A percentile compares a stretch with the other conserved stretches of the same genome.
phyloP scores from a whole-genome alignment of 2,113 vertebrate species.

The Mesembrinibis cayennensis region DNA sequence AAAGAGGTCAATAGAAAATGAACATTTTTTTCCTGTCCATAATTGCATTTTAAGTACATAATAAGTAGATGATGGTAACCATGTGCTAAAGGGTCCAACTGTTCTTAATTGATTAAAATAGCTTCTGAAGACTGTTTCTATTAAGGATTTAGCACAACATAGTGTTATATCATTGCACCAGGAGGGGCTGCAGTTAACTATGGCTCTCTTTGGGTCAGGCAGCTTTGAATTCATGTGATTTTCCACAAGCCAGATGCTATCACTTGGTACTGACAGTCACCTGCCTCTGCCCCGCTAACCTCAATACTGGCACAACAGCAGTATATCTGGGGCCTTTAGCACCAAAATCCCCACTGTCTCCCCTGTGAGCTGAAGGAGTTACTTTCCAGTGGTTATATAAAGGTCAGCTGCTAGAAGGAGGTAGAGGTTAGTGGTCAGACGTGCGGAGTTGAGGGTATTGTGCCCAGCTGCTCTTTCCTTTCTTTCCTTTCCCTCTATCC shows the following conservation, averaged over 20 bases:
- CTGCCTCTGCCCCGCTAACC: neutral
- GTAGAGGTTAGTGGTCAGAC: neutral
- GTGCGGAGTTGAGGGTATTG: neutral
- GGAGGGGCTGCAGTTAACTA: neutral
- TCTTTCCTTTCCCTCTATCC: neutral
- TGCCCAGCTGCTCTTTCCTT: neutral
- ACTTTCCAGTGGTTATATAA: neutral
- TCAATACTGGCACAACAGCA: fast-evolving
- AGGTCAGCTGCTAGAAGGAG: neutral
- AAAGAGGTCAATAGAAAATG: neutral
- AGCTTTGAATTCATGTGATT: neutral
- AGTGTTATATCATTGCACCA: neutral
- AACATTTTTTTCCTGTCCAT: constrained; percentile 24
- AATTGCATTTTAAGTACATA: constrained; percentile 43
- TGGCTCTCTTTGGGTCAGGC: neutral
- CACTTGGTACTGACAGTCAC: neutral
- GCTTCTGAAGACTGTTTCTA: neutral
- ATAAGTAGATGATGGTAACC: neutral
- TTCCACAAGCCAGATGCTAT: neutral
- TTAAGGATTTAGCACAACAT: neutral
- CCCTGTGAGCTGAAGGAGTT: neutral
- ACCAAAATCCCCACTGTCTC: fast-evolving
- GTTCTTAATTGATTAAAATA: constrained; percentile 40
- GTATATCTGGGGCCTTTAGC: neutral
- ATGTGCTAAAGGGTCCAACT: constrained; percentile 21